phyloP scores from a whole-genome alignment of 2,888 invertebrate species.

The Melieria omissa region DNA sequence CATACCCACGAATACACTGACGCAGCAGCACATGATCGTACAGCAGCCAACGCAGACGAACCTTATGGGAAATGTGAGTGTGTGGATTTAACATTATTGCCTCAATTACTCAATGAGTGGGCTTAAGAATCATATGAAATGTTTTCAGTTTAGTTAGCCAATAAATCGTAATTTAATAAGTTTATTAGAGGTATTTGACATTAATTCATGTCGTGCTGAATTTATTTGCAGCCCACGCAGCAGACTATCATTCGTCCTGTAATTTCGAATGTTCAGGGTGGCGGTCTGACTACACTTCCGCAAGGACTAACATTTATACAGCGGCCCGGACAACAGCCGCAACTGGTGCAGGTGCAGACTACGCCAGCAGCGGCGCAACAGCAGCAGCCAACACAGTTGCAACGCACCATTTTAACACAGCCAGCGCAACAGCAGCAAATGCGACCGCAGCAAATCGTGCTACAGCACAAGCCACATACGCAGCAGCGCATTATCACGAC shows the following conservation, averaged over 20 bases:
- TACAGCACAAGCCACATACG: constrained; percentile 61
- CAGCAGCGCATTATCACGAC: constrained; percentile 59
- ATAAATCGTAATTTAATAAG: neutral
- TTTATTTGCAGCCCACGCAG: constrained; percentile 56
- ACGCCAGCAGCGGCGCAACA: constrained; percentile 40
- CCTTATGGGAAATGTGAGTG: constrained; percentile 61
- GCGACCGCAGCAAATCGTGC: constrained; percentile 62
- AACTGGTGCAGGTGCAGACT: constrained; percentile 66
- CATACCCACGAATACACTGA: constrained; percentile 62
- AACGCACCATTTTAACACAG: constrained; percentile 65
- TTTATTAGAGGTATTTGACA: neutral
- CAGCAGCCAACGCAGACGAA: constrained; percentile 59
- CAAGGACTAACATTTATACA: constrained; percentile 66
- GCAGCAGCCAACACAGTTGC: constrained; percentile 55
- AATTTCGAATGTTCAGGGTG: constrained; percentile 61
- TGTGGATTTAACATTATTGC: too few species aligned
- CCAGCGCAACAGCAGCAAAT: constrained; percentile 57
- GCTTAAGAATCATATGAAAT: neutral
- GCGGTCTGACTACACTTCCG: constrained; percentile 62
- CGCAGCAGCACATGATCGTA: constrained; percentile 62
- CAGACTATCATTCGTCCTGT: constrained; percentile 66
- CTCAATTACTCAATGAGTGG: too few species aligned
- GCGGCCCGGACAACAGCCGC: constrained; percentile 66
- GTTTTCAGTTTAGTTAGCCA: neutral
- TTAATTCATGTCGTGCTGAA: neutral